Evolutionary conservation across 1,140 invertebrate species (phyloP), one percentile per base, ranked within the genome.

Genomic region (Trichogramma pretiosum): DNA sequence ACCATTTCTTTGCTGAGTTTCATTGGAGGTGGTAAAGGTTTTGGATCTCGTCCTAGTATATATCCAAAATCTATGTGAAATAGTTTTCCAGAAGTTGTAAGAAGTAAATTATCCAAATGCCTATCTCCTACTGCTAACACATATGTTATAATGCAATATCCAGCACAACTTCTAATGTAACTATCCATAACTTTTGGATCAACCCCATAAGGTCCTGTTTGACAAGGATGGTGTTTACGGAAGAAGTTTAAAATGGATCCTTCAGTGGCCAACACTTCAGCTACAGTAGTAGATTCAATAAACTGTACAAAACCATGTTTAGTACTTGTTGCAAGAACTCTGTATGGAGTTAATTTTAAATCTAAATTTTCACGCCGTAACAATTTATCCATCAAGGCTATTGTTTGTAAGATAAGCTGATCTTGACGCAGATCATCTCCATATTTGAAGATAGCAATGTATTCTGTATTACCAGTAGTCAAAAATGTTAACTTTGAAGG

Each of bases 11-110:
- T 91, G 64, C 89, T 97, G 1, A 99, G 75, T 73, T 98, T 98
- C 93, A 99, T 99, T 4, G 95, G 93, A 8, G 95, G 93, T 3
- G 95, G 95, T 61, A 98, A 77, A 5, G 93, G 93, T 69, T 99
- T 99, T 2, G 97, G 96, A 74, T 99, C 97, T 44, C 95, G 78
- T 5, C 96, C 96, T 23, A 99, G 74, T 62, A 99, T 99, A 62
- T 95, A 99, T 2, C 96, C 96, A 73, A 99, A 99, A 74, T 99
- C 97, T 54, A 99, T 96, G 68, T 99, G 97, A 67, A 99, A 98
- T 18, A 99, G 73, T 62, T 92, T 90, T 1, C 95, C 67, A 68
- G 19, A 79, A 35, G 81, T 84, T 11, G 93, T 95, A 8, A 98
- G 72, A 8, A 99, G 73, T 18, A 99, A 71, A 75, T 99, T 99